Evolutionary conservation across 2,888 invertebrate species (phyloP), one percentile per base, ranked within the genome.

Genomic region (Choreutis nemorana): DNA sequence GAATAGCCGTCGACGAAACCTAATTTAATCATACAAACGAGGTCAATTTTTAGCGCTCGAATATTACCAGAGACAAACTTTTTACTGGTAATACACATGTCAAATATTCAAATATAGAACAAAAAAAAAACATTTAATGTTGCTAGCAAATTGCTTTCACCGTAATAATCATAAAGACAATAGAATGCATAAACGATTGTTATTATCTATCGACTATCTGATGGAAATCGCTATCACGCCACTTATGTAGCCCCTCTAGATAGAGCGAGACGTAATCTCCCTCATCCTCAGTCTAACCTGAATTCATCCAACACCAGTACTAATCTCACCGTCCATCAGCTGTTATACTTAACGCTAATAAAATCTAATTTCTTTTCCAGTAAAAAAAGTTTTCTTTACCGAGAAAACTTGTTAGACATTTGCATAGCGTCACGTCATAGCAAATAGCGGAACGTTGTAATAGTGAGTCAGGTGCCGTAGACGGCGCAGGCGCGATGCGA

Each of bases 231-330:
- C 61, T 59, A 51, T 47, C 18, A 29, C 21, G 53, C 59, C 55
- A 63, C 55, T 67, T 71, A 70, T 67, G 67, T 57, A 56, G 54
- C 70, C 71, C 73, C 71, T 58, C 57, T 45, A 37, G 53, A 35
- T 40, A 49, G 60, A 72, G 48, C 33, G 59, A 48, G 65, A 65
- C 33, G 40, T 39, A 26, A 26, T n/a, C n/a, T n/a, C n/a, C n/a
- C n/a, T n/a, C n/a, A n/a, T n/a, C n/a, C n/a, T n/a, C n/a, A n/a
- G n/a, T n/a, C 64, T 67, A 77, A 73, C 54, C 56, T 68, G 55
- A 53, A n/a, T n/a, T n/a, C n/a, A n/a, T n/a, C n/a, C n/a, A n/a
- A n/a, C n/a, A n/a, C n/a, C n/a, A n/a, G n/a, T n/a, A n/a, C n/a
- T n/a, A n/a, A n/a, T n/a, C n/a, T n/a, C n/a, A n/a, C n/a, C n/a